phyloP scores from a whole-genome alignment of 2,888 invertebrate genomes.

The Agrochola lychnidis region DNA sequence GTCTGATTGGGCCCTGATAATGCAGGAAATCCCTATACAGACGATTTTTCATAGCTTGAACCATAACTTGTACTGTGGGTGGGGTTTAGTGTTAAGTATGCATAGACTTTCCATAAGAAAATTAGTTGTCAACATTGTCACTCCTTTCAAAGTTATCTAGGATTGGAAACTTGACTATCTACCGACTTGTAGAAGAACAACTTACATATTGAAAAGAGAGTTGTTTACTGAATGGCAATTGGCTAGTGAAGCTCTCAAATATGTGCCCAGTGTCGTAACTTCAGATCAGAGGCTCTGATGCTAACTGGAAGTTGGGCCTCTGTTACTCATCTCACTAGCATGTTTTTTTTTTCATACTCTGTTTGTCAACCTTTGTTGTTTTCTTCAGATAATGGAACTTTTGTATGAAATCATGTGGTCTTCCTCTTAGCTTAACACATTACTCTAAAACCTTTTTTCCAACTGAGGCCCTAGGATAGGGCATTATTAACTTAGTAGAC shows the following conservation, averaged over 20 bases:
- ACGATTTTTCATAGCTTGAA: not conserved
- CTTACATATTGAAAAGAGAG: not conserved
- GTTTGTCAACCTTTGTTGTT: too few species aligned
- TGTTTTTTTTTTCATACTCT: too few species aligned
- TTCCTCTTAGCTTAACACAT: too few species aligned
- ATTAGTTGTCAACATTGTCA: not conserved
- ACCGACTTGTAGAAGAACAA: not conserved
- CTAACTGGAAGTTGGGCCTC: too few species aligned
- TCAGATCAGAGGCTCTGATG: too few species aligned
- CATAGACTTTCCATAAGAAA: not conserved
- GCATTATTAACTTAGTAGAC: too few species aligned
- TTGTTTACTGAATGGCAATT: not conserved
- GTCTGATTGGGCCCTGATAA: not conserved
- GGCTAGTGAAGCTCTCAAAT: not conserved
- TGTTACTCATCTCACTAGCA: too few species aligned
- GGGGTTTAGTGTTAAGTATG: not conserved
- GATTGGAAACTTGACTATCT: not conserved
- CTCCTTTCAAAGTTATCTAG: not conserved
- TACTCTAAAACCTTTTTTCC: too few species aligned
- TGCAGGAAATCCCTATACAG: slow-evolving; percentile 30
- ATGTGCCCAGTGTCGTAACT: too few species aligned
- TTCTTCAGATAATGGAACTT: too few species aligned
- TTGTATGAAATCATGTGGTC: too few species aligned
- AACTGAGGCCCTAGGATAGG: too few species aligned
- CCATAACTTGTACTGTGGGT: not conserved